Percentiles rank a stretch among this genome's conserved stretches.
Conservation (phyloP, 2,888 invertebrate genomes). For the Chloroclysta siterata region DNA sequence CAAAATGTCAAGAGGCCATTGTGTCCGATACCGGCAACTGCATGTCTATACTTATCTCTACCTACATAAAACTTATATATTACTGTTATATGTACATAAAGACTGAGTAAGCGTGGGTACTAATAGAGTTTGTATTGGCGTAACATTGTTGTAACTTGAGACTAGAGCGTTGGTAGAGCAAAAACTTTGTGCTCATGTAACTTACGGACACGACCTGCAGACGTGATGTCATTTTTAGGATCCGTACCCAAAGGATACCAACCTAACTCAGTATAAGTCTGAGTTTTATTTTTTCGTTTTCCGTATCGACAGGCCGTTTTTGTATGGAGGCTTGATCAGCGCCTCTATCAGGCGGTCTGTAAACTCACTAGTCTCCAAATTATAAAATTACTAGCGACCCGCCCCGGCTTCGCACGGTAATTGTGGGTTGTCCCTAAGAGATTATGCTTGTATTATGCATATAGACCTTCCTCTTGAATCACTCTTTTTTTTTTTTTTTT, state of each 20-base stretch:
- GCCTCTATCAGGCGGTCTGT: too few relatives aligned
- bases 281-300: too few relatives aligned
- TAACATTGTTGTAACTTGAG: conserved; percentile 40
- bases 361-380: too few relatives aligned
- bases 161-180: conserved; percentile 11
- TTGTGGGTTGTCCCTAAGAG: too few relatives aligned
- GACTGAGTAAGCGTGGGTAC: conserved; percentile 15
- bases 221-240: conserved; percentile 9
- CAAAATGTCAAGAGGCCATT: conserved; percentile 42
- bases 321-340: too few relatives aligned
- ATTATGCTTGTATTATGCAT: too few relatives aligned
- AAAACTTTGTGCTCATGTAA: conserved; percentile 12
- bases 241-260: neutral
- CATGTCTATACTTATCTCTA: conserved; percentile 26
- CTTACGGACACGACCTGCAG: conserved; percentile 7
- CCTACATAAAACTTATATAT: conserved; percentile 15
- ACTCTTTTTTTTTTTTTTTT: too few relatives aligned
- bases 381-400: too few relatives aligned
- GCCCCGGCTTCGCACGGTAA: too few relatives aligned
- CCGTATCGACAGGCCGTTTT: too few relatives aligned
- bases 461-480: too few relatives aligned
- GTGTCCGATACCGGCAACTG: conserved; percentile 44
- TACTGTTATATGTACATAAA: neutral
- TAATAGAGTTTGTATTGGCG: conserved; percentile 48
- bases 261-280: neutral